These are phyloP conservation scores for Microhierax caerulescens DNA, from an alignment of 2,797 vertebrate genomes.

Conservation along the genomic window DNA sequence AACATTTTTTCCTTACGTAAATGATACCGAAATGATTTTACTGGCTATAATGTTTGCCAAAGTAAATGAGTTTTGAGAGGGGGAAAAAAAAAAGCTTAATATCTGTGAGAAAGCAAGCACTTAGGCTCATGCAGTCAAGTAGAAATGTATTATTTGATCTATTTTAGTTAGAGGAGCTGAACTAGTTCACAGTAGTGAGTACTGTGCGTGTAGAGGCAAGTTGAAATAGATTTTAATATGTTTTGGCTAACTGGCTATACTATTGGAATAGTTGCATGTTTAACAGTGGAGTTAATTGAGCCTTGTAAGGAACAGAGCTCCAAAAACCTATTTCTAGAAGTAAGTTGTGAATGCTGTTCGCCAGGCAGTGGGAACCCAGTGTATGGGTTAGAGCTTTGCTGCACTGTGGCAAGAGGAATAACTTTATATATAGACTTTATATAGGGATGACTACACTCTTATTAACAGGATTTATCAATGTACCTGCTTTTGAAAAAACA, in stretches of 20 bases:
- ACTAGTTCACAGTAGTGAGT: background rate
- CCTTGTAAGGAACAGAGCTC: background rate
- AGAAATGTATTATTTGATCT: background rate
- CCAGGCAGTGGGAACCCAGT: background rate
- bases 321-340: background rate
- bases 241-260: background rate
- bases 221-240: background rate
- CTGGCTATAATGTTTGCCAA: background rate
- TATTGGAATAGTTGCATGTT: background rate
- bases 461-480: background rate
- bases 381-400: background rate
- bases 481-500: background rate
- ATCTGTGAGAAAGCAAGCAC: background rate
- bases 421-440: background rate
- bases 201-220: background rate
- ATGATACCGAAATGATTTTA: background rate
- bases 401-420: background rate
- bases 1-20: background rate
- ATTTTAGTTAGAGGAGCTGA: background rate
- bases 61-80: background rate
- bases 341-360: background rate
- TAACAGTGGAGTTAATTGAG: background rate
- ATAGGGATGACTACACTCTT: background rate
- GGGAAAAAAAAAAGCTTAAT: background rate
- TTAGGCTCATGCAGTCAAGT: background rate